These are phyloP conservation scores for Mormyrops boulengeri DNA, from an alignment of 2,797 vertebrate species.

Conservation along the genomic window DNA sequence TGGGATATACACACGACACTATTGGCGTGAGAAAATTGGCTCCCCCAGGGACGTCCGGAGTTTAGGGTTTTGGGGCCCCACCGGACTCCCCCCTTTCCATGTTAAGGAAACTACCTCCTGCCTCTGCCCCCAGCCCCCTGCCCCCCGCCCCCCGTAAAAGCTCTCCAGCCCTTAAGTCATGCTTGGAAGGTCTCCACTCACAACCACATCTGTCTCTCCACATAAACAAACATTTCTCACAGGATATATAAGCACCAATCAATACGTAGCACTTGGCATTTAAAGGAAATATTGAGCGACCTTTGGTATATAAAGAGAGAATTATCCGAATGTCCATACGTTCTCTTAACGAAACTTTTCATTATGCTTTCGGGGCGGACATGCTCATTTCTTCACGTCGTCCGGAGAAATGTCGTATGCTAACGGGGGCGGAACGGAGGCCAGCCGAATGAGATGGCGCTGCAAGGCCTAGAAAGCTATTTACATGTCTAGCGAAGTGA, in stretches of 20 bases:
- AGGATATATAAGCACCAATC: background rate
- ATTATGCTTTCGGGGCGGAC: background rate
- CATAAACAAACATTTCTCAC: background rate
- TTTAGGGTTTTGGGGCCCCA: background rate
- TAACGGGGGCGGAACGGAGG: background rate
- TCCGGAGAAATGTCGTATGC: background rate
- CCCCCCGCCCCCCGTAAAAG: background rate
- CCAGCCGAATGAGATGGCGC: background rate
- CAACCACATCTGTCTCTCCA: slow-evolving; percentile 1
- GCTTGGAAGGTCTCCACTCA: slow-evolving; percentile 20
- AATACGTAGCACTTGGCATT: background rate
- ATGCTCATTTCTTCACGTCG: background rate
- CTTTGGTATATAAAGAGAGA: slow-evolving; percentile 4
- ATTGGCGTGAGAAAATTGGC: background rate
- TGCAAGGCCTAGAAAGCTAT: background rate
- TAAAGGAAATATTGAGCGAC: background rate
- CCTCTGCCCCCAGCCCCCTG: too few relatives aligned
- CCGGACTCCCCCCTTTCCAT: background rate
- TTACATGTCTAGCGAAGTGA: background rate
- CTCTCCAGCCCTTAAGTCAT: slow-evolving; percentile 10
- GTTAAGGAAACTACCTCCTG: background rate
- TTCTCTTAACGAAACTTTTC: slow-evolving; percentile 1
- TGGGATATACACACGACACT: background rate
- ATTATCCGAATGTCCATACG: background rate
- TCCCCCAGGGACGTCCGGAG: background rate